phyloP scores from a whole-genome alignment of 2,888 invertebrate species.

The Volucella zonaria region DNA sequence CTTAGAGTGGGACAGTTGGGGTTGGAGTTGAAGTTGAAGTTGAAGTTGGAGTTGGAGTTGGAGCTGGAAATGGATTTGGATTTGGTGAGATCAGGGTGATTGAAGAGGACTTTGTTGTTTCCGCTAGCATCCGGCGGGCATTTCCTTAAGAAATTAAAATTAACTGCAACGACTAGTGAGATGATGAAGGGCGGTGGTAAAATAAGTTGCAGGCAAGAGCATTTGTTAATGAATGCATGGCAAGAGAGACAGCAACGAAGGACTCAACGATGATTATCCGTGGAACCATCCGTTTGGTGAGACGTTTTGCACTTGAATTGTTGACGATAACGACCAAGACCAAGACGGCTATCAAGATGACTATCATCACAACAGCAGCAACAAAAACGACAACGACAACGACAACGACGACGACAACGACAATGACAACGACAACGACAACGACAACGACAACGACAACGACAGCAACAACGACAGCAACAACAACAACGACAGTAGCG shows the following conservation, averaged over 20 bases:
- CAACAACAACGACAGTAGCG: not conserved
- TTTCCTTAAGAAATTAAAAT: constrained; percentile 73
- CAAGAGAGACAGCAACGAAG: constrained; percentile 13
- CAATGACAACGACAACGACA: not conserved
- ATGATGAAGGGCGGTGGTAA: constrained; percentile 9
- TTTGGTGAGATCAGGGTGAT: no score
- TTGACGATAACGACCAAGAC: constrained; percentile 40
- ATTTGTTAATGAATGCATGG: constrained; percentile 66
- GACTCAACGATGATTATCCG: not conserved
- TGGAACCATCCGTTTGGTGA: constrained; percentile 51
- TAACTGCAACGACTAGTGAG: constrained; percentile 57
- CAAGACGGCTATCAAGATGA: constrained; percentile 24
- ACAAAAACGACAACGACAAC: not conserved
- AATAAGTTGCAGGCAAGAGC: not conserved
- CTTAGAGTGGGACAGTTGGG: not conserved
- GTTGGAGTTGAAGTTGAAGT: constrained; percentile 20
- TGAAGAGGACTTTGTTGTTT: constrained; percentile 26
- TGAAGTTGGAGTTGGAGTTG: constrained; percentile 18
- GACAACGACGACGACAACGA: not conserved
- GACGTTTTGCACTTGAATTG: constrained; percentile 70
- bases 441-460: constrained; percentile 1
- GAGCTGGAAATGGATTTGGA: no score
- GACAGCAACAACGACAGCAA: not conserved
- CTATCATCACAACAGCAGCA: not conserved
- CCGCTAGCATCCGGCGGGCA: constrained; percentile 64